Conservation (phyloP, 2,797 vertebrate species). For the Sebastiscus tertius region DNA sequence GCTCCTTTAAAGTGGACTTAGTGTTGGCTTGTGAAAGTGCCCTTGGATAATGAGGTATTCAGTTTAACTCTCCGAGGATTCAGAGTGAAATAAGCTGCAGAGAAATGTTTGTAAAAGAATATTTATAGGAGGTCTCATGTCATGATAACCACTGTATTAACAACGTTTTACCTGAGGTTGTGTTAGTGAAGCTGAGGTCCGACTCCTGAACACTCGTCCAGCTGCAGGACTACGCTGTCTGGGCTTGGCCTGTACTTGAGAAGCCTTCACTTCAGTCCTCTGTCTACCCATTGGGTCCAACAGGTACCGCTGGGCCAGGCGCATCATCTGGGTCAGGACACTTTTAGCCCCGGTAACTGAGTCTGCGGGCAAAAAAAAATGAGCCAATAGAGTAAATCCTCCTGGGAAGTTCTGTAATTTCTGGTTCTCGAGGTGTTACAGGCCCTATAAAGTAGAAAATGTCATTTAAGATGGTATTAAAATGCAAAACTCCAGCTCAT, state of each 20-base stretch:
- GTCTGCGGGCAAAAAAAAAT: constrained; percentile 18
- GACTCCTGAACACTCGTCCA: constrained; percentile 29
- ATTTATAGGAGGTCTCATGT: neutral
- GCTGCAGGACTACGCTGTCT: constrained; percentile 40
- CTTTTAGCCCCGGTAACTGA: constrained; percentile 52
- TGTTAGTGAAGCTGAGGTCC: constrained; percentile 49
- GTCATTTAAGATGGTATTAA: neutral
- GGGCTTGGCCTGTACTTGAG: constrained; percentile 29
- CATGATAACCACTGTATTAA: neutral
- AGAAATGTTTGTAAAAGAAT: neutral
- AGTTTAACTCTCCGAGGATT: neutral
- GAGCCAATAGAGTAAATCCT: neutral
- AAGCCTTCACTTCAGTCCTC: constrained; percentile 18
- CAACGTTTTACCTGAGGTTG: constrained; percentile 64
- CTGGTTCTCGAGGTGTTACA: neutral
- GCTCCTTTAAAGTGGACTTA: no score
- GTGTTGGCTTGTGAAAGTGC: no score
- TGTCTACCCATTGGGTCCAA: constrained; percentile 52
- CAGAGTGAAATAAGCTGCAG: neutral
- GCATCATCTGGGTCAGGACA: constrained; percentile 68
- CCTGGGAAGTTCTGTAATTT: neutral
- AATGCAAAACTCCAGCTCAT: neutral
- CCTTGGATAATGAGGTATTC: no score
- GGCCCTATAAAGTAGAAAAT: neutral
- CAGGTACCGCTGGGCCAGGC: constrained; percentile 72